A percentile compares a stretch with the other conserved stretches of the same genome.
phyloP scores from a whole-genome alignment of 2,797 vertebrate species.

The Pangasius djambal region DNA sequence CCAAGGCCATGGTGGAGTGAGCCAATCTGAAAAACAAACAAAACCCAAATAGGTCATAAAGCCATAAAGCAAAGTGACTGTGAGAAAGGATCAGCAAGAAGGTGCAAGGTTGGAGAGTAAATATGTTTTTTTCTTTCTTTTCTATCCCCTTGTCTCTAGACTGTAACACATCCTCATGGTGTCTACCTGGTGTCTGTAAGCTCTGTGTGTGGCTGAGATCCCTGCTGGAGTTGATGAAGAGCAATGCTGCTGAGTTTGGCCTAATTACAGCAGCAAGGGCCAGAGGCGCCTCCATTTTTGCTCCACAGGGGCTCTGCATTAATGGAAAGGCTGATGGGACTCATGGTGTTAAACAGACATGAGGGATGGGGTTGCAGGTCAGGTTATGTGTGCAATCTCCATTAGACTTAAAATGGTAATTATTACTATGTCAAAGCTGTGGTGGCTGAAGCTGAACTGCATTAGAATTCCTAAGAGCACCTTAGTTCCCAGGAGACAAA shows the following conservation, averaged over 20 bases:
- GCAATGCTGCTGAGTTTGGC: constrained; percentile 37
- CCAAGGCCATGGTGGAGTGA: constrained; percentile 95
- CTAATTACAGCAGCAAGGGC: constrained; percentile 47
- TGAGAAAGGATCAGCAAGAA: constrained; percentile 20
- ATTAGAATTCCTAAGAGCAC: background rate
- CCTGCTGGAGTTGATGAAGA: constrained; percentile 49
- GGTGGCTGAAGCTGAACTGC: constrained; percentile 27
- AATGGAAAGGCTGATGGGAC: constrained; percentile 30
- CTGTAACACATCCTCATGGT: background rate
- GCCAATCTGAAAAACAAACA: constrained; percentile 85
- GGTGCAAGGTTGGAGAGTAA: background rate
- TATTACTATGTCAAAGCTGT: constrained; percentile 45
- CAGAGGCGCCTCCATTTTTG: constrained; percentile 32
- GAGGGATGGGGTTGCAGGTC: constrained; percentile 37
- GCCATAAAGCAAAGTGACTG: background rate
- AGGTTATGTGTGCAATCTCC: constrained; percentile 42
- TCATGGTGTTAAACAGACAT: constrained; percentile 34
- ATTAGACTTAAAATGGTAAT: constrained; percentile 54
- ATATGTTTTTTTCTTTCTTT: background rate
- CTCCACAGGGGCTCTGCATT: constrained; percentile 43
- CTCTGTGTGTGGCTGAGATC: constrained; percentile 24
- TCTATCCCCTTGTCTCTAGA: background rate
- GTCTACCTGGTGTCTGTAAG: background rate
- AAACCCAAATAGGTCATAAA: constrained; percentile 45
- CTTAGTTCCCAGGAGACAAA: background rate